Base-by-base conservation (phyloP, 2,797 vertebrate species). In the Poecile montanus region DNA sequence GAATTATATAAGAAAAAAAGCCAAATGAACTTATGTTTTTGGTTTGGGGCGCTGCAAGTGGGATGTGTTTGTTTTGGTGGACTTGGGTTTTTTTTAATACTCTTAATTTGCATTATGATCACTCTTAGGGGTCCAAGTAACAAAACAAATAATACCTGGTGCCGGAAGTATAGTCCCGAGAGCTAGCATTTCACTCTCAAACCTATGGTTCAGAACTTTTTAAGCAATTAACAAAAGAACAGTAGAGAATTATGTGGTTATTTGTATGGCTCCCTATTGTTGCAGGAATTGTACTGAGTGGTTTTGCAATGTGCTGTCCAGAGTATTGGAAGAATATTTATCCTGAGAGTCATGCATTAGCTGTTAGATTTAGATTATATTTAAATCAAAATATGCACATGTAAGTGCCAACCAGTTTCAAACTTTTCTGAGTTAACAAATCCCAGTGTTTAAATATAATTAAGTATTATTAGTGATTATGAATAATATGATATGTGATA, bases 31-130 rank as follows among this genome's bases (percentile, higher is more conserved):
- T 26, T 23, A 51, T 50, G 42, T 6, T 2, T 50, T 34, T 42
- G 6, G 9, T 10, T 27, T 44, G 36, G 4, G 32, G 13, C 2
- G 1, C 1, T 9, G 2, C 0, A 1, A 11, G 9, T 2, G 10
- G 0, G 3, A 5, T 19, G 7, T 7, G 54, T 48, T 10, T 9
- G 3, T 42, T 81, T 61, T 42, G 6, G 4, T 51, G 12, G 4
- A 7, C 8, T 27, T n/a, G 4, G 4, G 3, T 0, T 1, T 0
- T 38, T 67, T 66, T 62, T 15, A 29, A 26, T 60, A 45, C 4
- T 68, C 30, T 67, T 67, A 30, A 36, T 70, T 65, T 82, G 16
- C 14, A 40, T 58, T 65, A 19, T 58, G 6, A 16, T 30, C 57
- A 26, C 7, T 6, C 17, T 78, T 91, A 45, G 4, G 3, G 11